Conservation (phyloP, 1,140 invertebrate genomes). For the Hypsibius dujardini region DNA sequence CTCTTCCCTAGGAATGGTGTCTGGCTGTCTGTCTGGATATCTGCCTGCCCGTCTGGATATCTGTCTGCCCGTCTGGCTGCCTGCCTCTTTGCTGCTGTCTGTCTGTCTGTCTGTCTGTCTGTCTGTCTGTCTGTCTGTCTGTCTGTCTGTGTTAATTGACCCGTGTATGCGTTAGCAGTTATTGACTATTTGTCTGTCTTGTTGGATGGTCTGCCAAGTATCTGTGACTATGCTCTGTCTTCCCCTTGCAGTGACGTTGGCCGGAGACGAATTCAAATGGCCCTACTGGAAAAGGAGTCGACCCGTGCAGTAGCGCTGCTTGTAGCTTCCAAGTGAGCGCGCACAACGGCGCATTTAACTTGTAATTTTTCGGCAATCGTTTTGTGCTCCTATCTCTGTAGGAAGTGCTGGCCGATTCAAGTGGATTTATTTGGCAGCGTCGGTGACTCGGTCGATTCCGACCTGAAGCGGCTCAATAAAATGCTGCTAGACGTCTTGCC, state of each 20-base stretch:
- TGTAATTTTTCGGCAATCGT: slow-evolving; percentile 8
- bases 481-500: neutral
- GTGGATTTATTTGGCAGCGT: slow-evolving; percentile 55
- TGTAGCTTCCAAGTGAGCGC: slow-evolving; percentile 55
- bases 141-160: too few species aligned
- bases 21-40: too few species aligned
- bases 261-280: slow-evolving; percentile 64
- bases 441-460: slow-evolving; percentile 26
- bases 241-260: slow-evolving; percentile 47
- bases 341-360: neutral
- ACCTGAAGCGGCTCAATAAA: neutral
- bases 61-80: too few species aligned
- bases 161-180: too few species aligned
- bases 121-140: neutral
- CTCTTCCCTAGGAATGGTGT: too few species aligned
- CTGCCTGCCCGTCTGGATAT: too few species aligned
- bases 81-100: too few species aligned
- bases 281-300: slow-evolving; percentile 48
- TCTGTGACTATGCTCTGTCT: too few species aligned
- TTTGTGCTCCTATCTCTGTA: slow-evolving; percentile 30
- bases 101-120: too few species aligned
- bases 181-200: too few species aligned
- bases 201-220: too few species aligned
- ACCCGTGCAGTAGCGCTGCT: slow-evolving; percentile 60
- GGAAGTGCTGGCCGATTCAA: slow-evolving; percentile 63